These are phyloP conservation scores for Alligator mississippiensis DNA, from an alignment of 2,113 vertebrate species.

Conservation along the genomic window DNA sequence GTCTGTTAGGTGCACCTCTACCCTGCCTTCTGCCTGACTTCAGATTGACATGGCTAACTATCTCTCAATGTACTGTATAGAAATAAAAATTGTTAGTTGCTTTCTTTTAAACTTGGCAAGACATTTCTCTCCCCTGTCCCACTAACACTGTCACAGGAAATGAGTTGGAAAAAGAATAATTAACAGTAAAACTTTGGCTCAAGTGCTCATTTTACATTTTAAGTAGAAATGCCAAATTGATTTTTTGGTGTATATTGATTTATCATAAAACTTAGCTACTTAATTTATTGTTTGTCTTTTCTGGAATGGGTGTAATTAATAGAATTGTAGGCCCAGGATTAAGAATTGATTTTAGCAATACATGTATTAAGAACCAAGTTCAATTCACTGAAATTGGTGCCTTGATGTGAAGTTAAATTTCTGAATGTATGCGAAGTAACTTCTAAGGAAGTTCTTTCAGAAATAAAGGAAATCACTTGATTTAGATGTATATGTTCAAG, in stretches of 20 bases:
- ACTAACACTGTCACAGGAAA: not conserved
- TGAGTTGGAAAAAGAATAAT: not conserved
- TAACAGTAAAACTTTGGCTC: not conserved
- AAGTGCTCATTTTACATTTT: not conserved
- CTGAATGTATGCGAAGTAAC: not conserved
- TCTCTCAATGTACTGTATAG: too few species aligned
- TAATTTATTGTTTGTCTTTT: not conserved
- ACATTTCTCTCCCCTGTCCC: not conserved
- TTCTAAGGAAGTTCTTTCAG: not conserved
- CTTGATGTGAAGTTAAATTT: not conserved
- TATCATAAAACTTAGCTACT: not conserved
- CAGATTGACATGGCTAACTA: too few species aligned
- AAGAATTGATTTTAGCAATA: not conserved
- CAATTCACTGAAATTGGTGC: not conserved
- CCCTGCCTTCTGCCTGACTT: too few species aligned
- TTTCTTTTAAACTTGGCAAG: not conserved
- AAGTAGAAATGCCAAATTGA: not conserved
- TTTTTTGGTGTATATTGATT: not conserved
- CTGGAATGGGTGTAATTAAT: not conserved
- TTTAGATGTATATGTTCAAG: not conserved
- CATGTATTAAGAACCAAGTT: not conserved
- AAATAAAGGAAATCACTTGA: fast-evolving
- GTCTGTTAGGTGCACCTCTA: too few species aligned
- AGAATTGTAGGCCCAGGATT: not conserved
- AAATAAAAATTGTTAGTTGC: not conserved